Evolutionary conservation across 2,113 vertebrate genomes (phyloP).

Genomic region (Aramus guarauna): DNA sequence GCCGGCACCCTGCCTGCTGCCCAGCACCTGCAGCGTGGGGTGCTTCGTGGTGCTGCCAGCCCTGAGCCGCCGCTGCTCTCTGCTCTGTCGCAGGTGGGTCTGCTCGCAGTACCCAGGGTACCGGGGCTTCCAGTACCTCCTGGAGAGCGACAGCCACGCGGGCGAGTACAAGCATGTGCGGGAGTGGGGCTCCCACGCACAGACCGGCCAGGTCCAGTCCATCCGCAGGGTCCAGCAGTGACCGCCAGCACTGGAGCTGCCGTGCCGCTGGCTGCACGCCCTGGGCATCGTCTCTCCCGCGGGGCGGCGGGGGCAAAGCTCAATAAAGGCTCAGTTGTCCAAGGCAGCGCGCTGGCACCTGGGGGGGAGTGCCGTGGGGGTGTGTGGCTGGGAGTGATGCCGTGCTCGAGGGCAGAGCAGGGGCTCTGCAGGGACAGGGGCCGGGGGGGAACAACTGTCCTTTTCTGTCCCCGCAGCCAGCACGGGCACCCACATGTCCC

Average conservation of each 20-base stretch:
- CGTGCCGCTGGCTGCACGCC: accelerated
- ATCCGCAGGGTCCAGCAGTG: constrained; percentile 93
- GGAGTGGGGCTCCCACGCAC: constrained; percentile 90
- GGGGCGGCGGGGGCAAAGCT: not conserved
- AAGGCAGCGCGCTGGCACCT: not conserved
- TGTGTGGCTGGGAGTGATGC: accelerated
- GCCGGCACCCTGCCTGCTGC: not conserved
- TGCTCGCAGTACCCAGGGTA: constrained; percentile 94
- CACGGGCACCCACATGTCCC: not conserved
- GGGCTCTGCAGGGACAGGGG: not conserved
- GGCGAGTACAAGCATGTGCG: constrained; percentile 91
- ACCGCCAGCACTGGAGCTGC: not conserved
- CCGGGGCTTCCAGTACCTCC: constrained; percentile 91
- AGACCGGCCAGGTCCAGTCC: constrained; percentile 92
- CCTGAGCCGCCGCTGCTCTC: not conserved
- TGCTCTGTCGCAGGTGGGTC: constrained; percentile 79
- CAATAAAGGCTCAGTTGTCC: constrained; percentile 51
- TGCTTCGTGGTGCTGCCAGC: not conserved
- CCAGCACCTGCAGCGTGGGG: accelerated
- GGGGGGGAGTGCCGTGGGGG: not conserved
- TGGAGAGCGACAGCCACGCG: constrained; percentile 88
- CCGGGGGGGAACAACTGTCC: accelerated
- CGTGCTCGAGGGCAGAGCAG: accelerated
- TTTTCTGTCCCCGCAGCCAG: not conserved
- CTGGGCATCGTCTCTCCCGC: not conserved